phyloP scores from a whole-genome alignment of 2,113 vertebrate species.

The Pseudopipra pipra region DNA sequence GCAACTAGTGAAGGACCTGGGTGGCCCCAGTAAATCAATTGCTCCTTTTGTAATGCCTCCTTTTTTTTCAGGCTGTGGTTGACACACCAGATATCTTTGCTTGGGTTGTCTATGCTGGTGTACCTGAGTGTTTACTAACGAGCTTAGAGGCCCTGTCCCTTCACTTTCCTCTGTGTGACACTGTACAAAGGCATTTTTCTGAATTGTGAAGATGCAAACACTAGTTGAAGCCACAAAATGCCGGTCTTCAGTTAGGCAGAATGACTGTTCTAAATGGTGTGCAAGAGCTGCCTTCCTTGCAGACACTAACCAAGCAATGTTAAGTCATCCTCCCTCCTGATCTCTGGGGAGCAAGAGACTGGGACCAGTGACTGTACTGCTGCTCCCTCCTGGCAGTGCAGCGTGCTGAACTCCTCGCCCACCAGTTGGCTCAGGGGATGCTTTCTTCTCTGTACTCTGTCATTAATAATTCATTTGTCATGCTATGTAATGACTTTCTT shows the following conservation, averaged over 20 bases:
- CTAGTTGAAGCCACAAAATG: not conserved
- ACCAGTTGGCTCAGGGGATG: not conserved
- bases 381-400: not conserved
- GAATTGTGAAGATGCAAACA: not conserved
- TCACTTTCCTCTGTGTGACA: not conserved
- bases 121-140: not conserved
- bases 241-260: not conserved
- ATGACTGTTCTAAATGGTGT: not conserved
- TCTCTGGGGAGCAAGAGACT: not conserved
- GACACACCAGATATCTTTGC: not conserved
- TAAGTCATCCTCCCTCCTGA: not conserved
- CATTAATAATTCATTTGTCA: conserved; percentile 51
- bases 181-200: not conserved
- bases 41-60: not conserved
- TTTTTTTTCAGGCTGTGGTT: not conserved
- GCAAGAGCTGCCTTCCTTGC: not conserved
- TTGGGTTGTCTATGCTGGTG: not conserved
- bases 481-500: conserved; percentile 25
- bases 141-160: not conserved
- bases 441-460: not conserved
- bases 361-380: not conserved
- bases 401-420: not conserved
- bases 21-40: not conserved
- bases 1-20: not conserved
- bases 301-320: not conserved